These are phyloP conservation scores for Platichthys stellatus DNA, from an alignment of 2,113 vertebrate genomes.

Conservation along the genomic window DNA sequence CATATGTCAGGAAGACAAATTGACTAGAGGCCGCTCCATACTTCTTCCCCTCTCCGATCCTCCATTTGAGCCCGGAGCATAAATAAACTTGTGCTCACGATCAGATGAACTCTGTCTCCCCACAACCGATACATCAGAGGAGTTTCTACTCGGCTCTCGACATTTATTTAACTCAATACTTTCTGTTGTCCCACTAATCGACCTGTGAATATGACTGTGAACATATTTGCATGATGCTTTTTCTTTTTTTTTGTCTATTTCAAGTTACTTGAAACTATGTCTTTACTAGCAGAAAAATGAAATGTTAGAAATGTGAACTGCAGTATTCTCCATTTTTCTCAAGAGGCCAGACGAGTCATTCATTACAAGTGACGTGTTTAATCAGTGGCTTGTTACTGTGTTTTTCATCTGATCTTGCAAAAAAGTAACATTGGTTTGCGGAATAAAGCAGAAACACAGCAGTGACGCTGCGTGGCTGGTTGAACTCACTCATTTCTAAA, in stretches of 20 bases:
- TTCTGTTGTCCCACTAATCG: conserved; percentile 47
- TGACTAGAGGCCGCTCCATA: conserved; percentile 63
- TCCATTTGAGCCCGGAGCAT: conserved; percentile 64
- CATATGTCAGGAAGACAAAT: conserved; percentile 74
- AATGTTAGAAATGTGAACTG: conserved; percentile 52
- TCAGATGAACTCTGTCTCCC: conserved; percentile 31
- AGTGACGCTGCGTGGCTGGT: conserved; percentile 32
- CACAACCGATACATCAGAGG: conserved; percentile 17
- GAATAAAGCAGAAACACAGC: conserved; percentile 73
- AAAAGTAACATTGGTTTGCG: conserved; percentile 61
- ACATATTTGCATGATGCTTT: conserved; percentile 71
- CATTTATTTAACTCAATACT: conserved; percentile 40
- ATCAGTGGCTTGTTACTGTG: conserved; percentile 66
- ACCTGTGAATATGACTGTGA: conserved; percentile 68
- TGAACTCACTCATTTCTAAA: conserved; percentile 3
- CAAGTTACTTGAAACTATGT: conserved; percentile 35
- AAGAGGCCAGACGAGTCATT: conserved; percentile 42
- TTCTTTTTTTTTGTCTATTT: conserved; percentile 14
- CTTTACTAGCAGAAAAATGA: conserved; percentile 35
- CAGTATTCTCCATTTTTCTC: conserved; percentile 47
- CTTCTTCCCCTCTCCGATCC: conserved; percentile 45
- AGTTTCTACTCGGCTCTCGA: conserved; percentile 40
- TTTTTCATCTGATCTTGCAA: conserved; percentile 64
- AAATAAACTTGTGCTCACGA: conserved; percentile 60
- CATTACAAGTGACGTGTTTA: conserved; percentile 70